Conservation (phyloP, 2,888 invertebrate species). For the Tetragnatha montana region DNA sequence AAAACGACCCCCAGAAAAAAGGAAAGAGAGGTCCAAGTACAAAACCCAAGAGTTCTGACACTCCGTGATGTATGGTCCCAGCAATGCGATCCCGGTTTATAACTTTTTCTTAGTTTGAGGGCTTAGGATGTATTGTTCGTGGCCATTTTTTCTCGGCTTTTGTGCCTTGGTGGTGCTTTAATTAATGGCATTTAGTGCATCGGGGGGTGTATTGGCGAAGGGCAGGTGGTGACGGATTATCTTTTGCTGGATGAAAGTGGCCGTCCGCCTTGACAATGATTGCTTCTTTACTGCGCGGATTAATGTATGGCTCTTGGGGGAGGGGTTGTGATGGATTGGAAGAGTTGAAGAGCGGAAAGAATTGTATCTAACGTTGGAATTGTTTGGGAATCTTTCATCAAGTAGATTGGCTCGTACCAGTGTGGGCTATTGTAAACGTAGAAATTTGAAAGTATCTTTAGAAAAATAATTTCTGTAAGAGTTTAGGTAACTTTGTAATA, state of each 20-base stretch:
- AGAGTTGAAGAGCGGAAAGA: neutral
- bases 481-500: too few relatives aligned
- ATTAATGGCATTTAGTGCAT: constrained; percentile 28
- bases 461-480: too few relatives aligned
- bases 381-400: neutral
- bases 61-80: constrained; percentile 34
- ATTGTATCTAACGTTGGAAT: neutral
- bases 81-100: constrained; percentile 44
- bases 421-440: too few relatives aligned
- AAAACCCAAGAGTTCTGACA: constrained; percentile 41
- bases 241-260: neutral
- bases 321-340: neutral
- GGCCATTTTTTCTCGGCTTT: neutral
- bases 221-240: neutral
- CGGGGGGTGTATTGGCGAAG: constrained; percentile 2
- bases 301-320: neutral
- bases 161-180: constrained; percentile 1
- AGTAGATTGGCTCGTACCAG: neutral
- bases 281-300: constrained; percentile 2
- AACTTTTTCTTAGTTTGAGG: constrained; percentile 32
- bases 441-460: too few relatives aligned
- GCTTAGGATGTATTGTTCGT: constrained; percentile 29
- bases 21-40: constrained; percentile 5
- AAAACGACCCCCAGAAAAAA: neutral
- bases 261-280: constrained; percentile 3